Conservation (phyloP, 2,888 invertebrate species). For the Drosophila melanosoma region DNA sequence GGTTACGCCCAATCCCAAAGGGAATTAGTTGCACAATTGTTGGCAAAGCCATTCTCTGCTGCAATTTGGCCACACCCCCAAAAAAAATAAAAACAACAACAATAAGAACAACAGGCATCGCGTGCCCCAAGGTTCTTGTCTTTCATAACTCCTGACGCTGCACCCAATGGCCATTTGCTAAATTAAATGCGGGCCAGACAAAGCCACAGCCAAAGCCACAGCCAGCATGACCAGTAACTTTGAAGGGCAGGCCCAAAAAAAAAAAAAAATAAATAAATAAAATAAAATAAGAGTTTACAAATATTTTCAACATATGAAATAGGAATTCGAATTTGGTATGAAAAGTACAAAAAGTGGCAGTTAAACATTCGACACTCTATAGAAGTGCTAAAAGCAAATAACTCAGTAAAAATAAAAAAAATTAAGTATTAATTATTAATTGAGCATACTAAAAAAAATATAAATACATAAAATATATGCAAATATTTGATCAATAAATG, state of each 20-base stretch:
- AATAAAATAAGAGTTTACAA: constrained; percentile 21
- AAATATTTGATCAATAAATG: constrained; percentile 5
- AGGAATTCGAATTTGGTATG: neutral
- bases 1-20: constrained; percentile 43
- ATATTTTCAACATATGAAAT: constrained; percentile 10
- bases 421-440: no score
- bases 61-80: constrained; percentile 51
- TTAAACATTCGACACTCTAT: neutral
- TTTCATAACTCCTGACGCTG: constrained; percentile 58
- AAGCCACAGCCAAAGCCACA: constrained; percentile 16
- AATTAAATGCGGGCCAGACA: constrained; percentile 47
- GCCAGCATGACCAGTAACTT: constrained; percentile 48
- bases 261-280: neutral
- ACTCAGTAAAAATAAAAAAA: neutral
- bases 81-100: constrained; percentile 7
- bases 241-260: constrained; percentile 39
- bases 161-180: constrained; percentile 54
- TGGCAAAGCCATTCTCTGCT: constrained; percentile 12
- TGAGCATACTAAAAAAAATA: constrained; percentile 6
- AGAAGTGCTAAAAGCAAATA: neutral
- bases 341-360: neutral
- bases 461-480: neutral
- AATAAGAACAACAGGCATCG: constrained; percentile 34
- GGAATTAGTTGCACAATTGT: constrained; percentile 35
- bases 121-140: constrained; percentile 56